These are phyloP conservation scores for Ptyas mucosa DNA, from an alignment of 2,113 vertebrate genomes.

Conservation along the genomic window DNA sequence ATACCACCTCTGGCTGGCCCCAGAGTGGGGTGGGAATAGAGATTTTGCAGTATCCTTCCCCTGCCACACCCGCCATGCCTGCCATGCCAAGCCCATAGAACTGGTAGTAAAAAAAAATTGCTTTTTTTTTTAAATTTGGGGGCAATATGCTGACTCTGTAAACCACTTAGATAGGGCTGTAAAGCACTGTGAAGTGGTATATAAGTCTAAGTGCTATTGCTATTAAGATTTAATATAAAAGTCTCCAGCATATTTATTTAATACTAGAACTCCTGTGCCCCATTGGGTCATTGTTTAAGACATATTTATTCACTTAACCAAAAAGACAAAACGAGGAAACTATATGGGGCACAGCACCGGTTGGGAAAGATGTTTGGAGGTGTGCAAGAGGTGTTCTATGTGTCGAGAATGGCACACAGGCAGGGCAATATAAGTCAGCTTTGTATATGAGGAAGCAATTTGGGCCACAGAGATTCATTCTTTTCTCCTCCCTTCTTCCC, in stretches of 20 bases:
- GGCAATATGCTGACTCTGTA: not conserved
- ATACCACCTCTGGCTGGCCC: too few relatives aligned
- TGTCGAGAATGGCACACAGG: not conserved
- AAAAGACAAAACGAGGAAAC: not conserved
- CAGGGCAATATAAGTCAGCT: not conserved
- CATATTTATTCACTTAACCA: not conserved
- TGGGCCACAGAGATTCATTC: not conserved
- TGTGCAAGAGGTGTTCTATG: not conserved
- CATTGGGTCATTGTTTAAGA: not conserved
- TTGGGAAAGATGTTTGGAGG: not conserved
- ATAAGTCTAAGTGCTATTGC: not conserved
- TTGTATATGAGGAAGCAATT: not conserved
- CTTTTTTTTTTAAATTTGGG: too few relatives aligned
- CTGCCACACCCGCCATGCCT: too few relatives aligned
- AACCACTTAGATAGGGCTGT: not conserved
- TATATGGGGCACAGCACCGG: not conserved
- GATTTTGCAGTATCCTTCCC: too few relatives aligned
- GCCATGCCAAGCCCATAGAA: too few relatives aligned
- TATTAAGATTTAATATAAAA: not conserved
- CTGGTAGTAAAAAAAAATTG: too few relatives aligned
- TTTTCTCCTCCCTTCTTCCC: not conserved
- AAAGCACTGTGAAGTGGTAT: not conserved
- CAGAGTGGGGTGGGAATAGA: too few relatives aligned
- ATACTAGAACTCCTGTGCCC: not conserved
- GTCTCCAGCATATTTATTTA: not conserved